Conservation (phyloP, 1,140 invertebrate species). For the Fragariocoptes setiger region DNA sequence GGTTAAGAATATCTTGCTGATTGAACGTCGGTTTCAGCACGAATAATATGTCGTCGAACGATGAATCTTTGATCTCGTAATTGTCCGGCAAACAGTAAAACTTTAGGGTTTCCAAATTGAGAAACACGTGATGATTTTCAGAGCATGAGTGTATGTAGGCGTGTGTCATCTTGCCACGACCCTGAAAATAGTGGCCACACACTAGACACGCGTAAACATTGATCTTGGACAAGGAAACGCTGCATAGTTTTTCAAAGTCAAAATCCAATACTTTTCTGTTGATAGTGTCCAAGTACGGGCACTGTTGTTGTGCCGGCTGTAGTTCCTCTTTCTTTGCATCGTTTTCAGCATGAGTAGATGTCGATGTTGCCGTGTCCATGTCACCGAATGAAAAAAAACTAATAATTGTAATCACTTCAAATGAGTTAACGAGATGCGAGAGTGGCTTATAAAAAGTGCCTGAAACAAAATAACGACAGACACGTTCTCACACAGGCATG, state of each 20-base stretch:
- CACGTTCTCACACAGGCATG: too few species aligned
- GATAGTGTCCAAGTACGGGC: constrained; percentile 86
- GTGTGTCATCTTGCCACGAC: constrained; percentile 83
- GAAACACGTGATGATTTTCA: constrained; percentile 82
- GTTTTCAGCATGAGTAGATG: too few species aligned
- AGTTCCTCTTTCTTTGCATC: constrained; percentile 7
- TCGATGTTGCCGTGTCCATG: too few species aligned
- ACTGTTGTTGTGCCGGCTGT: constrained; percentile 18
- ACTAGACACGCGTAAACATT: constrained; percentile 99
- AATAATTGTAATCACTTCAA: too few species aligned
- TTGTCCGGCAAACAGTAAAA: constrained; percentile 99
- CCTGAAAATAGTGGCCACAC: constrained; percentile 96
- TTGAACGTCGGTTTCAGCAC: constrained; percentile 91
- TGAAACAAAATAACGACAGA: too few species aligned
- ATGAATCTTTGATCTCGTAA: constrained; percentile 97
- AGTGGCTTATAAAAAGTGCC: too few species aligned
- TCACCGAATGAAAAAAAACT: too few species aligned
- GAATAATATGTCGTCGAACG: constrained; percentile 33
- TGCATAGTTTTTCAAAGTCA: constrained; percentile 99
- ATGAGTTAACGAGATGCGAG: too few species aligned
- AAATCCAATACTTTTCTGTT: constrained; percentile 86
- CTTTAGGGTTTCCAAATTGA: constrained; percentile 82
- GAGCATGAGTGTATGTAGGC: constrained; percentile 94
- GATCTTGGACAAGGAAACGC: constrained; percentile 79
- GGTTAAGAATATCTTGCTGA: constrained; percentile 34